Percentiles rank a stretch among this genome's conserved stretches.
Conservation (phyloP, 2,888 invertebrate species). For the Siphonodentalium dalli region DNA sequence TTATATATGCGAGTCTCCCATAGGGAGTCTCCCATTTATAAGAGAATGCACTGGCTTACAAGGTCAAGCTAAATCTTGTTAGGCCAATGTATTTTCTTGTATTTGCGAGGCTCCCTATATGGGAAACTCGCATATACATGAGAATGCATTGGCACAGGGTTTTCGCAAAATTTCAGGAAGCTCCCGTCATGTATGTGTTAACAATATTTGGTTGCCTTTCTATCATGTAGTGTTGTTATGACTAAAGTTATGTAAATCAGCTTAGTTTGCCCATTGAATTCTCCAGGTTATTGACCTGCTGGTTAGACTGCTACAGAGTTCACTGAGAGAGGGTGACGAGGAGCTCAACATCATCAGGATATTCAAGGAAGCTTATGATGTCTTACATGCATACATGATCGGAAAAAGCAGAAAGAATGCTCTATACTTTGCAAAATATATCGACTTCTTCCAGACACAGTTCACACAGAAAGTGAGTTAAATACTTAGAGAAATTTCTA, state of each 20-base stretch:
- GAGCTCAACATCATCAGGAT: constrained; percentile 58
- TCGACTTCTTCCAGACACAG: constrained; percentile 66
- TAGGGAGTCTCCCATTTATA: no score
- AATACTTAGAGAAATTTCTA: no score
- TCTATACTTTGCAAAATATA: constrained; percentile 65
- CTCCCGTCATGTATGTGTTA: no score
- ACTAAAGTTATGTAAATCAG: background rate
- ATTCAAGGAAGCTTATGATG: constrained; percentile 63
- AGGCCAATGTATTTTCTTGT: no score
- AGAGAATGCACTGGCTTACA: no score
- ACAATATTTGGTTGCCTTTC: background rate
- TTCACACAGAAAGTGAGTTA: constrained; percentile 59
- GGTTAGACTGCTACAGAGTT: constrained; percentile 60
- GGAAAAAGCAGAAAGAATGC: constrained; percentile 65
- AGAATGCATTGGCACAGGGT: no score
- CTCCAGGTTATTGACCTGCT: constrained; percentile 62
- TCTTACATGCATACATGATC: constrained; percentile 64
- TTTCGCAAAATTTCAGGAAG: no score
- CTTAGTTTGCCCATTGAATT: background rate
- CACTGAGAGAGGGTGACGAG: constrained; percentile 55
- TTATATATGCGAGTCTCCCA: no score
- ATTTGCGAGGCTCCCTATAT: no score
- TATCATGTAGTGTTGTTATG: background rate
- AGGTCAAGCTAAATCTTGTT: no score
- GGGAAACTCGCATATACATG: no score